phyloP scores from a whole-genome alignment of 2,797 vertebrate species.

The Salarias fasciatus region DNA sequence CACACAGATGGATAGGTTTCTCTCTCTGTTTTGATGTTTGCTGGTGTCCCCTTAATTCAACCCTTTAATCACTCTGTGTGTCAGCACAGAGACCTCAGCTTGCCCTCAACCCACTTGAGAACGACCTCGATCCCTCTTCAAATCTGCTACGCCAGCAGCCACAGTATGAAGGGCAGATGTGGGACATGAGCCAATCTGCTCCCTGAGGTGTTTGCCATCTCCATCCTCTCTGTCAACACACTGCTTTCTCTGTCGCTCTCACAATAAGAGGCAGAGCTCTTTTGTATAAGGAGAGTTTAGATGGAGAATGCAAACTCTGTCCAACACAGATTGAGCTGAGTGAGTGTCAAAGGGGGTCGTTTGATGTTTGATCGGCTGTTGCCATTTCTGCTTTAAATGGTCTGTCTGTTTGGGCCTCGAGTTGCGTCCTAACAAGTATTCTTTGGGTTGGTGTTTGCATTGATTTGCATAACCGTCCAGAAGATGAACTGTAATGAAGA shows the following conservation, averaged over 20 bases:
- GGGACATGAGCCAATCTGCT: slow-evolving; percentile 76
- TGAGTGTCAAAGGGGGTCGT: slow-evolving; percentile 61
- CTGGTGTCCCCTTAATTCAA: slow-evolving; percentile 69
- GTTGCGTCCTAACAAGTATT: slow-evolving; percentile 47
- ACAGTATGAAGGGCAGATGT: slow-evolving; percentile 77
- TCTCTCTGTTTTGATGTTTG: slow-evolving; percentile 71
- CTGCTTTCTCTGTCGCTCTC: slow-evolving; percentile 64
- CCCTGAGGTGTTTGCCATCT: slow-evolving; percentile 72
- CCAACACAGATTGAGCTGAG: slow-evolving; percentile 53
- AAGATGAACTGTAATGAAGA: slow-evolving; percentile 58
- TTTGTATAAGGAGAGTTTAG: slow-evolving; percentile 74
- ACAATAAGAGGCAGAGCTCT: slow-evolving; percentile 68
- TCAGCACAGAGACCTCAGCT: slow-evolving; percentile 64
- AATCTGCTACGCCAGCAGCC: slow-evolving; percentile 61
- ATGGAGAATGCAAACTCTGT: slow-evolving; percentile 61
- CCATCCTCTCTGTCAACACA: slow-evolving; percentile 82
- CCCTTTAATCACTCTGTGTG: slow-evolving; percentile 78
- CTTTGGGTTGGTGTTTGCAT: slow-evolving; percentile 60
- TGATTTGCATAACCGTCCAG: slow-evolving; percentile 63
- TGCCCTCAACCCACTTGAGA: slow-evolving; percentile 79
- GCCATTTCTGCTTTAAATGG: slow-evolving; percentile 59
- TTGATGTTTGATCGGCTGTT: slow-evolving; percentile 67
- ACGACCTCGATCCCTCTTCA: slow-evolving; percentile 69
- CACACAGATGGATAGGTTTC: slow-evolving; percentile 71
- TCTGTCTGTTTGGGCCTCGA: slow-evolving; percentile 42